A percentile compares a stretch with the other conserved stretches of the same genome.
Conservation (phyloP, 1,140 invertebrate genomes). For the Diorhabda elongata region DNA sequence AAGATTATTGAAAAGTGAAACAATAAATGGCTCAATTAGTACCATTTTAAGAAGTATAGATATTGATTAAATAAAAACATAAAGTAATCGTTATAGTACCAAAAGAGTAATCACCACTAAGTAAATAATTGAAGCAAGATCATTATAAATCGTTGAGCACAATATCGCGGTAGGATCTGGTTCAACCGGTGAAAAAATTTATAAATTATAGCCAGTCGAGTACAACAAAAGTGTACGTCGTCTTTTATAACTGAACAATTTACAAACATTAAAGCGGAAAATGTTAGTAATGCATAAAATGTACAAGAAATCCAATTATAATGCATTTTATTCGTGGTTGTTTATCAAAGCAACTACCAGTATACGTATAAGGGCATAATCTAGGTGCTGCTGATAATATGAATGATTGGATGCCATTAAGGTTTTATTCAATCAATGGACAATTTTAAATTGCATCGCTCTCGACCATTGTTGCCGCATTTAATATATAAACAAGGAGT, state of each 20-base stretch:
- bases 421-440: constrained; percentile 19
- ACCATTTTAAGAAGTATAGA: too few species aligned
- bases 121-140: too few species aligned
- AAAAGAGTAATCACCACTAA: too few species aligned
- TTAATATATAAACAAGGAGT: neutral
- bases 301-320: constrained; percentile 23
- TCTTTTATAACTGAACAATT: constrained; percentile 17
- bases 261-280: constrained; percentile 22
- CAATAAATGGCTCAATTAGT: too few species aligned
- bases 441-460: constrained; percentile 10
- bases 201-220: constrained; percentile 15
- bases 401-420: constrained; percentile 20
- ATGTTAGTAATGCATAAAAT: constrained; percentile 22
- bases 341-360: constrained; percentile 20
- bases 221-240: constrained; percentile 18
- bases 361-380: constrained; percentile 21
- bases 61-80: too few species aligned
- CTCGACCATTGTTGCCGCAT: neutral
- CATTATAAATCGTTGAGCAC: too few species aligned
- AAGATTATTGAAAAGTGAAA: too few species aligned
- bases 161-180: neutral
- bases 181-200: constrained; percentile 15
- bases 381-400: constrained; percentile 22
- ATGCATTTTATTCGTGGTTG: constrained; percentile 18
- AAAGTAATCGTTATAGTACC: too few species aligned